Base-by-base conservation (phyloP, 2,888 invertebrate species). In the Acronicta leporina region DNA sequence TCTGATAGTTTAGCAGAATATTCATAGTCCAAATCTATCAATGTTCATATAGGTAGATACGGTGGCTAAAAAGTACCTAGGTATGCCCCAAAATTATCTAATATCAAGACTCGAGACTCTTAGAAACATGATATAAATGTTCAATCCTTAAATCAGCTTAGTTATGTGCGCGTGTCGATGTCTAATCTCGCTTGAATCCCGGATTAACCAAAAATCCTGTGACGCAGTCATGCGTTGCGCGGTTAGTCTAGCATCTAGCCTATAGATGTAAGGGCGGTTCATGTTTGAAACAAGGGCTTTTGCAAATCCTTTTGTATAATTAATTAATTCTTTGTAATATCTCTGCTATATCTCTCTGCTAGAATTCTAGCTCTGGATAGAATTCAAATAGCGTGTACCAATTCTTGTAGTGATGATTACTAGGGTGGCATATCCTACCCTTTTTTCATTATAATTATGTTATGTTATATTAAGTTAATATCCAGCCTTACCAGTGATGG, bases 401-500 rank as follows among this genome's bases (percentile, higher is more conserved):
- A 20, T 20, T 20, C 20, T 20, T 20, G 2, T 20, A 27, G 0
- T 27, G 27, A 27, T 27, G 27, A 27, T 7, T 27, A 27, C 6
- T 27, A 8, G 30, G 30, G n/a, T n/a, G n/a, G n/a, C n/a, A n/a
- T n/a, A n/a, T n/a, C 9, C 7, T 30, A 7, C 27, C 5, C 1
- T 9, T 1, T 30, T 7, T 7, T 9, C 9, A 1, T 9, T 30
- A 30, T 30, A 5, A 1, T 5, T 15, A 10, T 6, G 16, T 11
- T 43, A 9, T 20, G 5, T 46, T n/a, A 6, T 25, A n/a, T 92
- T 91, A 58, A 94, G 94, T 74, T 94, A 94, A n/a, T 16, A 45
- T 27, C 10, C 7, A 5, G 38, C 38, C 80, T 80, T 70, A 94
- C 94, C 94, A 94, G 72, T 92, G 92, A 58, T 95, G 94, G 75